Evolutionary conservation across 92 coral and sea anemone genomes (phyloP).

Genomic region (Heteractis magnifica): DNA sequence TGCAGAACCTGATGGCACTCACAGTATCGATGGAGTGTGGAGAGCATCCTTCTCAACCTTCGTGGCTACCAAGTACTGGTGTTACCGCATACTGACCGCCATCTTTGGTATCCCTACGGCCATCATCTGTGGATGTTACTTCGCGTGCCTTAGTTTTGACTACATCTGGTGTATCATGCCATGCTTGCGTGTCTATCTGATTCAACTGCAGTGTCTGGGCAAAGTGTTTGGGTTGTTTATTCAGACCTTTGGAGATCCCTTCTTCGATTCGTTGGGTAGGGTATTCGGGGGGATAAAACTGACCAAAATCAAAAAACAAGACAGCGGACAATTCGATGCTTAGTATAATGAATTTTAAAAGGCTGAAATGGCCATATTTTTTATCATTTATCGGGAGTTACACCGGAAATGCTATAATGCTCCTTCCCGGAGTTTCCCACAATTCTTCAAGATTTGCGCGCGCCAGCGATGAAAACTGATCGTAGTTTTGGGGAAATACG

Average conservation of each 20-base stretch:
- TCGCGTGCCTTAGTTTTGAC: slow-evolving; percentile 76
- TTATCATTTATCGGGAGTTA: too few species aligned
- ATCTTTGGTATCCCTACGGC: slow-evolving; percentile 75
- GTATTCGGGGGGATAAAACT: slow-evolving; percentile 62
- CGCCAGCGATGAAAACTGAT: too few species aligned
- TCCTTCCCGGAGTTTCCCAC: too few species aligned
- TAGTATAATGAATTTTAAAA: background rate
- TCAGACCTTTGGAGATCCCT: slow-evolving; percentile 62
- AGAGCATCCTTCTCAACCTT: slow-evolving; percentile 41
- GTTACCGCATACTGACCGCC: slow-evolving; percentile 59
- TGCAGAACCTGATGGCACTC: slow-evolving; percentile 59
- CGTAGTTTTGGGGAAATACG: too few species aligned
- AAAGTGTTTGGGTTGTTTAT: slow-evolving; percentile 59
- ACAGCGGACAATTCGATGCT: slow-evolving; percentile 1
- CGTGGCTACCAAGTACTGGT: slow-evolving; percentile 51
- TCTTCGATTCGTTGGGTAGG: slow-evolving; percentile 69
- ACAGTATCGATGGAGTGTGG: slow-evolving; percentile 44
- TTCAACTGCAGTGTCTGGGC: slow-evolving; percentile 71
- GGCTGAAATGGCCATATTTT: background rate
- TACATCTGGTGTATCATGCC: slow-evolving; percentile 87
- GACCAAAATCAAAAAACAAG: slow-evolving; percentile 17
- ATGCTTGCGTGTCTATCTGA: slow-evolving; percentile 59
- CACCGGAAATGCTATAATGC: too few species aligned
- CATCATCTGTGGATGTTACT: slow-evolving; percentile 69
- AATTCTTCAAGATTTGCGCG: too few species aligned